Base-by-base conservation (phyloP, 2,888 invertebrate species). In the Callinectes sapidus region DNA sequence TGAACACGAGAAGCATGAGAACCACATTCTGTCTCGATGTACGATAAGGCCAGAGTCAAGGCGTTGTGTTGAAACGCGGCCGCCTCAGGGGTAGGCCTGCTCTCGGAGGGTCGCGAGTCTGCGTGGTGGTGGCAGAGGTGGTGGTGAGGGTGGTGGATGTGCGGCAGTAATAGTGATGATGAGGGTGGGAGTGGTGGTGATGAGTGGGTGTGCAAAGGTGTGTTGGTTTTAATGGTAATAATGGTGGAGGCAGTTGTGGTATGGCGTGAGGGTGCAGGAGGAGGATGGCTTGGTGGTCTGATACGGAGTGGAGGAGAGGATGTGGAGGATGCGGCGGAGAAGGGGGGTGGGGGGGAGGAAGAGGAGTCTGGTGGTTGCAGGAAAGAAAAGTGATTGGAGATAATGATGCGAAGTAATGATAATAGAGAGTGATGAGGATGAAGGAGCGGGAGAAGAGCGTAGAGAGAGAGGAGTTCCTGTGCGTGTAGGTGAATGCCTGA, bases 71-170 rank as follows among this genome's bases (percentile, higher is more conserved):
- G 48, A 66, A 71, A 87, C 87, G 28, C 66, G 61, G n/a, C 32
- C 55, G 91, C 87, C 87, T 87, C 32, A 61, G 87, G 86, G 77
- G 91, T 91, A 91, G 91, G 91, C 91, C 91, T 91, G 91, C 90
- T 77, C 66, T 77, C 54, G 32, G 81, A 77, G 42, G 90, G 90
- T 81, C 81, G 54, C 16, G 81, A 81, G 90, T 48, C 42, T 42
- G 81, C 2, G 71, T 71, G 89, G 89, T 89, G 89, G 42, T 71
- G 42, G 42, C 18, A 16, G 16, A 16, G 85, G 32, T 87, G 87
- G 48, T 91, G 87, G 81, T 39, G 91, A 16, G 28, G 14, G 90
- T 23, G 42, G 88, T 32, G 71, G 90, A 16, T 77, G 48, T 48
- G 32, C 42, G 66, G 48, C n/a, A 14, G 55, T 90, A 66, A 32